phyloP scores from a whole-genome alignment of 37 sponge, comb jelly and placozoan species.

The Spongilla lacustris region DNA sequence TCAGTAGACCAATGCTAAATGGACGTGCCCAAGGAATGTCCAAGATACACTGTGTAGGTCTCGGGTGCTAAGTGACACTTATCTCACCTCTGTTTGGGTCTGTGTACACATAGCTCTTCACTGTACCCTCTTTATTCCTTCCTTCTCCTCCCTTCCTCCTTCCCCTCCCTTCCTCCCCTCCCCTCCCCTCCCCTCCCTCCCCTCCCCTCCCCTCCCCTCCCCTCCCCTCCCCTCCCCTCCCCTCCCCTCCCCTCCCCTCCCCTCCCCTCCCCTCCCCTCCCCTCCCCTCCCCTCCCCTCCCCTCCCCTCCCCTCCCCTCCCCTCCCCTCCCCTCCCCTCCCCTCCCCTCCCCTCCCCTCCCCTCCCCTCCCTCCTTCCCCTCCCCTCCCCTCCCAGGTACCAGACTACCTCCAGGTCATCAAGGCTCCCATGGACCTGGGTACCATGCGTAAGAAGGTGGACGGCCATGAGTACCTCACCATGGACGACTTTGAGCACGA shows the following conservation, averaged over 20 bases:
- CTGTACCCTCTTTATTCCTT: not conserved
- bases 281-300: not conserved
- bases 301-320: not conserved
- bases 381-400: conserved; percentile 62
- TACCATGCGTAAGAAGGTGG: conserved; percentile 86
- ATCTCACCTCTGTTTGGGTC: too few relatives aligned
- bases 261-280: too few relatives aligned
- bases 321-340: not conserved
- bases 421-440: conserved; percentile 93
- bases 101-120: too few relatives aligned
- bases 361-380: not conserved
- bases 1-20: too few relatives aligned
- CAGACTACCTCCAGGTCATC: conserved; percentile 92
- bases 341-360: not conserved
- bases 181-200: too few relatives aligned
- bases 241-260: too few relatives aligned
- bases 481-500: conserved; percentile 91
- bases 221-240: too few relatives aligned
- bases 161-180: not conserved
- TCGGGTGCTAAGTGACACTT: too few relatives aligned
- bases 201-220: too few relatives aligned
- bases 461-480: conserved; percentile 64
- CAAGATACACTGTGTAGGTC: too few relatives aligned
- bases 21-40: too few relatives aligned
- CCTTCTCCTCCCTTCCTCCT: not conserved